phyloP scores from a whole-genome alignment of 2,113 vertebrate species.

The Labeo catla region DNA sequence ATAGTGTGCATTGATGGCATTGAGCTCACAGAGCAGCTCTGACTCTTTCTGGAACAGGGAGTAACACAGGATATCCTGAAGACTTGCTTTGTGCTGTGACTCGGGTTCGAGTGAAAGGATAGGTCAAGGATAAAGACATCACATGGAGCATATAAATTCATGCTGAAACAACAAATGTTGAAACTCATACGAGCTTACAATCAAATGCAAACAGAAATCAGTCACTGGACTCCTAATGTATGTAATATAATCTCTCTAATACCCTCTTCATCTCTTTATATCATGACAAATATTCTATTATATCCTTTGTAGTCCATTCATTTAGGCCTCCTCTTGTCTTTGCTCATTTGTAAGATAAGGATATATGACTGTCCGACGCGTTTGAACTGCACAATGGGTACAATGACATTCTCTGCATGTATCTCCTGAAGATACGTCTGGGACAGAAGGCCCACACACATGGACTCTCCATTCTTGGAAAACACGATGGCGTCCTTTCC shows the following conservation, averaged over 20 bases:
- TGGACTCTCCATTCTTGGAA: slow-evolving; percentile 81
- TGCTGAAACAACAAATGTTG: background rate
- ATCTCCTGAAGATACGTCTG: slow-evolving; percentile 87
- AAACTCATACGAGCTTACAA: background rate
- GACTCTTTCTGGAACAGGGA: slow-evolving; percentile 83
- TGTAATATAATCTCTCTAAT: background rate
- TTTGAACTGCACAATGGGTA: slow-evolving; percentile 83
- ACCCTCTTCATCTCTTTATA: background rate
- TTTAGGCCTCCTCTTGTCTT: background rate
- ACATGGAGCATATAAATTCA: background rate
- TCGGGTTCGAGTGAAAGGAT: slow-evolving; percentile 71
- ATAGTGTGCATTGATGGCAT: slow-evolving; percentile 71
- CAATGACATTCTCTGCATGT: slow-evolving; percentile 83
- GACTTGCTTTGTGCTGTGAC: slow-evolving; percentile 77
- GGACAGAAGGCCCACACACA: slow-evolving; percentile 92
- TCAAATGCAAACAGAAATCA: background rate
- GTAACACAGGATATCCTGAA: slow-evolving; percentile 84
- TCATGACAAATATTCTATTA: background rate
- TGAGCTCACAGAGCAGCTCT: slow-evolving; percentile 83
- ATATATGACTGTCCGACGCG: slow-evolving; percentile 55
- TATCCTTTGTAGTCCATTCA: background rate
- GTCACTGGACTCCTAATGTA: background rate
- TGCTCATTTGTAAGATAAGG: slow-evolving; percentile 28
- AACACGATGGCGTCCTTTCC: slow-evolving; percentile 93
- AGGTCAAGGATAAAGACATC: slow-evolving; percentile 75